Base-by-base conservation (phyloP, 2,888 invertebrate species). In the Parnassius glacialis region DNA sequence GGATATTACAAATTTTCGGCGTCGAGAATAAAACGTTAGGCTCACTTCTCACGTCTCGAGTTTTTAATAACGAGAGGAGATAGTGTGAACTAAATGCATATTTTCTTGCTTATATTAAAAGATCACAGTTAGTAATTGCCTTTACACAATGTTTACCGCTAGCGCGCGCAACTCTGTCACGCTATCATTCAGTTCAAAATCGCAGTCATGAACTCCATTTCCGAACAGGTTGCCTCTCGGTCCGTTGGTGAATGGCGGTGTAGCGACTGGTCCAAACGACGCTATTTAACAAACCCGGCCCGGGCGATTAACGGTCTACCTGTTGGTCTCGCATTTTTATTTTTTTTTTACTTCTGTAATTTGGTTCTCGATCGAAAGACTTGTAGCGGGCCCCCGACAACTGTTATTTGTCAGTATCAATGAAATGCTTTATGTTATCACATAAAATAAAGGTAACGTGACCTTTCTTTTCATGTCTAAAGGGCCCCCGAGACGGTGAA, bases 121-220 rank as follows among this genome's bases (percentile, higher is more conserved):
- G 43, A 43, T 59, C 16, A 9, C 16, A 45, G 44, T 51, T 60
- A 7, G 13, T 10, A 44, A 13, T 45, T 25, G 55, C 41, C 41
- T 51, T 61, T 52, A 56, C 56, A 45, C 52, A 61, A 61, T 56
- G 50, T 52, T 56, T 55, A 16, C n/a, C 56, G 51, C 56, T 34
- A 9, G 48, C 13, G 13, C 55, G 56, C 41, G 52, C 56, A 61
- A 61, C 56, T 10, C 60, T 48, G 61, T 56, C 61, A 61, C 56
- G 61, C 56, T 61, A 52, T 56, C 51, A 61, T 61, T 16, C 43
- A 10, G 60, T 50, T 54, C 50, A 41, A 59, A 59, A 60, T 54
- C 43, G 50, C 48, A 48, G 54, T 60, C 60, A 60, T 54, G 60
- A 60, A 48, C 54, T 43, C 43, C 50, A 54, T 42, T 48, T 59